Conservation (phyloP, 2,113 vertebrate genomes). For the Centropus unirufus region DNA sequence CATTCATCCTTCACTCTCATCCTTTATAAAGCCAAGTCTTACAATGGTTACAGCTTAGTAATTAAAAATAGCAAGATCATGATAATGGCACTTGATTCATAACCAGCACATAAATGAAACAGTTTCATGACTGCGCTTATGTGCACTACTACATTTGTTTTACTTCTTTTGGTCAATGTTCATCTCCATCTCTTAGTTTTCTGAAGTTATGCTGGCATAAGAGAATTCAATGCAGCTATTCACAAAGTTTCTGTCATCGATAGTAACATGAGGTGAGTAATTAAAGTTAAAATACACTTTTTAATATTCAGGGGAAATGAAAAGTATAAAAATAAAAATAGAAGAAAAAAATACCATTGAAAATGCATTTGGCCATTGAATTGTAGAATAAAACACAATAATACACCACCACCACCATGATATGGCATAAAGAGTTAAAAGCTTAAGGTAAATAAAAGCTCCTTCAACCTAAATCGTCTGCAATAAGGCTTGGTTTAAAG, state of each 20-base stretch:
- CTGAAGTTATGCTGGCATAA: conserved; percentile 30
- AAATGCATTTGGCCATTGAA: neutral
- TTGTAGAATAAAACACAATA: neutral
- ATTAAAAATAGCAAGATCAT: conserved; percentile 54
- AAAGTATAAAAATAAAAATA: neutral
- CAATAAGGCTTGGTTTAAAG: neutral
- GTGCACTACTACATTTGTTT: conserved; percentile 7
- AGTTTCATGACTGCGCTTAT: conserved; percentile 9
- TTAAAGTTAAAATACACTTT: conserved; percentile 51
- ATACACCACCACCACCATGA: neutral
- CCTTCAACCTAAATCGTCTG: neutral
- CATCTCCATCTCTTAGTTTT: conserved; percentile 24
- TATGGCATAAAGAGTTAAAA: neutral
- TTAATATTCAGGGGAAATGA: neutral
- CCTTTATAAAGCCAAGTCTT: conserved; percentile 10
- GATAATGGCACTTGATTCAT: conserved; percentile 48
- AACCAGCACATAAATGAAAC: conserved; percentile 41
- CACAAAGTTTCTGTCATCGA: conserved; percentile 38
- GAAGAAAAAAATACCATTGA: neutral
- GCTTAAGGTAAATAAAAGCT: neutral
- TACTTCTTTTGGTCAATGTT: conserved; percentile 54
- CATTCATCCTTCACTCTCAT: neutral
- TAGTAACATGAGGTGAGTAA: conserved; percentile 48
- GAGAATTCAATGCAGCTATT: conserved; percentile 40
- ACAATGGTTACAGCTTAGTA: conserved; percentile 46